Base-by-base conservation (phyloP, 1,140 invertebrate species). In the Coenobita brevimanus region DNA sequence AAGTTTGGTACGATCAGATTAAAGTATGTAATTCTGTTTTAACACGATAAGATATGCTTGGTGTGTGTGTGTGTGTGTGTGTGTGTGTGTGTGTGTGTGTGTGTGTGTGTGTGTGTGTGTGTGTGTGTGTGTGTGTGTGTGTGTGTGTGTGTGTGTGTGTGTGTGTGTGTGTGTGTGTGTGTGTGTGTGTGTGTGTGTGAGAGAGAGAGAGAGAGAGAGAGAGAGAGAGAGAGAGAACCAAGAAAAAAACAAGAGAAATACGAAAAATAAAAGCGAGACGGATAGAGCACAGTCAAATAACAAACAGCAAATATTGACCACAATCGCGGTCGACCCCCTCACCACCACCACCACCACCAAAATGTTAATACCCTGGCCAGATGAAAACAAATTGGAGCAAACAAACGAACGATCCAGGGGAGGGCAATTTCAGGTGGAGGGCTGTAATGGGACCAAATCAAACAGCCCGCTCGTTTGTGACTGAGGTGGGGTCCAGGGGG, bases 361-460 rank as follows among this genome's bases (percentile, higher is more conserved):
- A n/a, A n/a, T n/a, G n/a, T n/a, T n/a, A n/a, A n/a, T n/a, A n/a
- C n/a, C n/a, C n/a, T n/a, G n/a, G n/a, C n/a, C n/a, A 21, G 36
- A 15, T n/a, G 43, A 46, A 54, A n/a, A 69, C 64, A 82, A 82
- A 82, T 82, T 27, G 64, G 46, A 46, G 80, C 33, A 64, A 82
- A 82, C 80, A 82, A 17, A 27, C 10, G 36, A 38, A 46, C 73
- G 17, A 6, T 8, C 41, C 41, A n/a, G 50, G 60, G 33, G 38
- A 13, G 54, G 60, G 60, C 84, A 87, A 87, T 87, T 87, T 87
- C 84, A 87, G 57, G 54, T 87, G 84, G 76, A 87, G 54, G 84
- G 43, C 84, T 69, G 69, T 87, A 87, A 87, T 50, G 84, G 43
- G 17, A 15, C 75, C 60, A 50, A n/a, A 67, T 30, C 84, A 87